Conservation (phyloP, 2,888 invertebrate species). For the Andrena hattorfiana region DNA sequence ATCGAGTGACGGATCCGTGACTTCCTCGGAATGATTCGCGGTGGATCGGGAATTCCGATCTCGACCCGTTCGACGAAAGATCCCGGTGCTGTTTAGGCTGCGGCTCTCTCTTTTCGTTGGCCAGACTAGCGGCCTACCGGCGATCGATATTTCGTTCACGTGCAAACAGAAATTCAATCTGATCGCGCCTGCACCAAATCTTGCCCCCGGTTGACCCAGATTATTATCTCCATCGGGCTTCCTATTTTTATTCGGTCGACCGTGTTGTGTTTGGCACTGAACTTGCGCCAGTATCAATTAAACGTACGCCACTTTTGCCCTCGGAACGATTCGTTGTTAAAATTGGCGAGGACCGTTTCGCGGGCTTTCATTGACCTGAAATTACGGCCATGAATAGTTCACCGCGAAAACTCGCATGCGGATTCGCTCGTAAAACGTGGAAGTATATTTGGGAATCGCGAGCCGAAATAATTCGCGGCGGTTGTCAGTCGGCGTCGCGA, state of each 20-base stretch:
- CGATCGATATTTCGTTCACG: constrained; percentile 61
- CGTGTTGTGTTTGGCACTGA: constrained; percentile 51
- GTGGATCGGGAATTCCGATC: constrained; percentile 55
- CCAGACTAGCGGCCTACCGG: background rate
- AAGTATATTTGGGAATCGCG: background rate
- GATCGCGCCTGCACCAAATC: constrained; percentile 59
- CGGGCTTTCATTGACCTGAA: background rate
- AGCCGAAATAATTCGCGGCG: background rate
- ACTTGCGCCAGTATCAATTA: constrained; percentile 43
- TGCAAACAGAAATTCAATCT: constrained; percentile 67
- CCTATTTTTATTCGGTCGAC: constrained; percentile 59
- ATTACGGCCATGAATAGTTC: background rate
- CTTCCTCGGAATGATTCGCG: constrained; percentile 33
- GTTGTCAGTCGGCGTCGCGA: background rate
- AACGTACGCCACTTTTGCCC: constrained; percentile 14
- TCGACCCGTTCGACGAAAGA: constrained; percentile 56
- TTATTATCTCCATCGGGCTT: constrained; percentile 52
- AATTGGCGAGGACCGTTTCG: background rate
- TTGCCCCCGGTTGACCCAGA: constrained; percentile 60
- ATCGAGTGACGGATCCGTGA: constrained; percentile 28
- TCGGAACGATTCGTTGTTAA: background rate
- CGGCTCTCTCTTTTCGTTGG: constrained; percentile 44
- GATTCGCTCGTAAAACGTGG: background rate
- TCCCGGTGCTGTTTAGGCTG: constrained; percentile 15
- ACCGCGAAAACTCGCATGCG: background rate